These are phyloP conservation scores for Eidolon helvum DNA, from an alignment of 2,113 vertebrate genomes.

Conservation along the genomic window DNA sequence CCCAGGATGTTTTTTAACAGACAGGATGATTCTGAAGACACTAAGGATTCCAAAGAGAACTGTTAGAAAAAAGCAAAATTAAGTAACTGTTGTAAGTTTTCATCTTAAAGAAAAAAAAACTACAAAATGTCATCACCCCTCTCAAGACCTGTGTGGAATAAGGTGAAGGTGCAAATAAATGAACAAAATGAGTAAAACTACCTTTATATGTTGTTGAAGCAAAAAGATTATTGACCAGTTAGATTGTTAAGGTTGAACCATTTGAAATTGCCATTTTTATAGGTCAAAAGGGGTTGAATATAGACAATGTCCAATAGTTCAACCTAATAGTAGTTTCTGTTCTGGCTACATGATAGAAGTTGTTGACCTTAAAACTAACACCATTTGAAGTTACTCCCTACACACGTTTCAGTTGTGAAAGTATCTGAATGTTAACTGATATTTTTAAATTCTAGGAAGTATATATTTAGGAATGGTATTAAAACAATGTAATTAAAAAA, in stretches of 20 bases:
- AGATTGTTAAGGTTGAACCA: not conserved
- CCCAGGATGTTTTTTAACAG: not conserved
- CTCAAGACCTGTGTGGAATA: not conserved
- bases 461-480: not conserved
- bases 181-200: not conserved
- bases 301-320: not conserved
- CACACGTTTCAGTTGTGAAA: not conserved
- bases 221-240: not conserved
- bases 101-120: not conserved
- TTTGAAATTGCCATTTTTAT: not conserved
- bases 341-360: not conserved
- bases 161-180: not conserved
- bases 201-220: not conserved
- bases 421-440: not conserved
- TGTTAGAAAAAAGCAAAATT: not conserved
- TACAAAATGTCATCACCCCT: not conserved
- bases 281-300: not conserved
- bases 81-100: not conserved
- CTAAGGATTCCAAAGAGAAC: not conserved
- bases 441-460: constrained; percentile 34
- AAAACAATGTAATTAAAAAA: not conserved
- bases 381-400: not conserved
- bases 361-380: not conserved
- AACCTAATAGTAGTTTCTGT: not conserved
- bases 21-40: not conserved